Percentiles rank a stretch among this genome's conserved stretches.
Conservation (phyloP, 2,113 vertebrate species). For the Podiceps cristatus region DNA sequence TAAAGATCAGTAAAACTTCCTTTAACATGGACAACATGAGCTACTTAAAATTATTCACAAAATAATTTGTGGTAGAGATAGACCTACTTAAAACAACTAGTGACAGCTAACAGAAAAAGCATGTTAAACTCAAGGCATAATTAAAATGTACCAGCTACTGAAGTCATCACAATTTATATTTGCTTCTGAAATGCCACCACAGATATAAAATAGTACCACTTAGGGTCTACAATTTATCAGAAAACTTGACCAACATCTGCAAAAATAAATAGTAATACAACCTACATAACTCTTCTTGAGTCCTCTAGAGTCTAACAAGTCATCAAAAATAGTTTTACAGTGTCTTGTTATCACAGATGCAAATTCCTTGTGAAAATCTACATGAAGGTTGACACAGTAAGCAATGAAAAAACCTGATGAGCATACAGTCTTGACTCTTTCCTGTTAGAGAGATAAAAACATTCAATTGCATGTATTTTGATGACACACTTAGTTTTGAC, state of each 20-base stretch:
- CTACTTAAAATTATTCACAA: background rate
- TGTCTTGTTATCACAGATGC: background rate
- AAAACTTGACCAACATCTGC: background rate
- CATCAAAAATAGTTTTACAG: background rate
- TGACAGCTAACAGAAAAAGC: background rate
- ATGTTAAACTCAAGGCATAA: background rate
- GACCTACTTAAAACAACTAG: background rate
- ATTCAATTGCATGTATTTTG: background rate
- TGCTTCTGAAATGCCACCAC: background rate
- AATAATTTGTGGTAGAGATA: background rate
- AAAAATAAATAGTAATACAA: background rate
- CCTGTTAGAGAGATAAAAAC: background rate
- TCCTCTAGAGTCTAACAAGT: background rate
- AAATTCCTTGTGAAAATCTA: background rate
- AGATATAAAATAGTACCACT: background rate
- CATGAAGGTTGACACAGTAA: background rate
- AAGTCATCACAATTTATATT: background rate
- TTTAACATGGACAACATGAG: background rate
- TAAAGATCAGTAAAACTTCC: background rate
- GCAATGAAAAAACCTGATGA: background rate
- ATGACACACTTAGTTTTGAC: background rate
- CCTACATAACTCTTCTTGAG: background rate
- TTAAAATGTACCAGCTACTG: background rate
- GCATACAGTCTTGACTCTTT: background rate
- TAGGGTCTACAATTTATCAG: background rate